Conservation (phyloP, 1,140 invertebrate genomes). For the Drosophila pallidifrons region DNA sequence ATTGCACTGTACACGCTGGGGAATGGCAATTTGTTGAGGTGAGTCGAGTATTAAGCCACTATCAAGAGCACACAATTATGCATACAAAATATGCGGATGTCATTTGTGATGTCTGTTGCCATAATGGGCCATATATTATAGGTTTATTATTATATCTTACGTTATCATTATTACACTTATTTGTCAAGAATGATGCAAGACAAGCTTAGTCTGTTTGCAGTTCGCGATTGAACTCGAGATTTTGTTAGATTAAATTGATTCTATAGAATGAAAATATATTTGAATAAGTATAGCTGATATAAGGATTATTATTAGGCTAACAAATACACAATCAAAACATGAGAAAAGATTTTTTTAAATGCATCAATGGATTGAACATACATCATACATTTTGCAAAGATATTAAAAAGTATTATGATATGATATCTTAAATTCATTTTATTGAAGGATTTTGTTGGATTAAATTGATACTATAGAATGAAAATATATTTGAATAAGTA, state of each 20-base stretch:
- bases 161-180: background rate
- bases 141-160: background rate
- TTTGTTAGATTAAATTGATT: background rate
- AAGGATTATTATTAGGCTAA: too few species aligned
- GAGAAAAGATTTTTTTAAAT: too few species aligned
- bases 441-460: background rate
- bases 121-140: constrained; percentile 6
- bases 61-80: constrained; percentile 39
- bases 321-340: too few species aligned
- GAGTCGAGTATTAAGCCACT: constrained; percentile 7
- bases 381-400: too few species aligned
- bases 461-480: too few species aligned
- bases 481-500: too few species aligned
- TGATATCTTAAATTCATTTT: too few species aligned
- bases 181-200: background rate
- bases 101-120: constrained; percentile 13
- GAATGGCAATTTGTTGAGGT: constrained; percentile 18
- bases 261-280: too few species aligned
- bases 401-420: too few species aligned
- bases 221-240: background rate
- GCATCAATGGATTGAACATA: too few species aligned
- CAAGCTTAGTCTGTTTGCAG: background rate
- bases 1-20: background rate
- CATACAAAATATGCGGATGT: constrained; percentile 35
- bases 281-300: too few species aligned